Conservation (phyloP, 2,797 vertebrate species). For the Sebastes wilsoni region DNA sequence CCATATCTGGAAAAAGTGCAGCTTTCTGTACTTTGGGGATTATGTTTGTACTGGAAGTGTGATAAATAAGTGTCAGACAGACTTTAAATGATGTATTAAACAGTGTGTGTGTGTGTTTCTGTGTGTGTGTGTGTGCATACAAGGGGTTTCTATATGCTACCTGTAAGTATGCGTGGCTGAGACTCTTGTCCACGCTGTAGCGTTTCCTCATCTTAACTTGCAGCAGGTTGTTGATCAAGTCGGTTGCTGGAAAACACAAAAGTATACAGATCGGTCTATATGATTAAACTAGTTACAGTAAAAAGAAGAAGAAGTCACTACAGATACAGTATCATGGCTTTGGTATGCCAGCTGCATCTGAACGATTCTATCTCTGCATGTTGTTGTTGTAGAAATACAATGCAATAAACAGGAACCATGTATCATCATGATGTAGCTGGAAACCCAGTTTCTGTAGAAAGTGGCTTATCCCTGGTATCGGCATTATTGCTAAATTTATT, state of each 20-base stretch:
- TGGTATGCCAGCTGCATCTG: no score
- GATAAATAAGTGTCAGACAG: background rate
- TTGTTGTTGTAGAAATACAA: background rate
- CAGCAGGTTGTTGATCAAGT: conserved; percentile 93
- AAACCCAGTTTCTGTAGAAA: background rate
- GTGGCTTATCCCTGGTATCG: background rate
- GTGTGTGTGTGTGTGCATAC: background rate
- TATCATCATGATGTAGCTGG: background rate
- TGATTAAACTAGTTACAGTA: background rate
- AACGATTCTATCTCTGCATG: background rate
- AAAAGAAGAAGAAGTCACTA: fast-evolving
- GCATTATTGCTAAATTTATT: background rate
- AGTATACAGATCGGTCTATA: background rate
- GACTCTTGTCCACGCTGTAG: conserved; percentile 93
- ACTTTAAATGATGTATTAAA: background rate
- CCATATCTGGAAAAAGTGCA: background rate
- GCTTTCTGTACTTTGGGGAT: background rate
- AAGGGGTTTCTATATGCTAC: conserved; percentile 63
- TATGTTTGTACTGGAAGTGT: background rate
- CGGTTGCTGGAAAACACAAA: conserved; percentile 82
- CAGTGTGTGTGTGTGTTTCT: background rate
- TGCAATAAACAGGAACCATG: background rate
- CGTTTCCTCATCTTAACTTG: conserved; percentile 96
- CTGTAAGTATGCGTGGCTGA: conserved; percentile 92
- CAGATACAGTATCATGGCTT: background rate